Evolutionary conservation across 2,797 vertebrate species (phyloP).

Genomic region (Ptychobarbus kaznakovi): DNA sequence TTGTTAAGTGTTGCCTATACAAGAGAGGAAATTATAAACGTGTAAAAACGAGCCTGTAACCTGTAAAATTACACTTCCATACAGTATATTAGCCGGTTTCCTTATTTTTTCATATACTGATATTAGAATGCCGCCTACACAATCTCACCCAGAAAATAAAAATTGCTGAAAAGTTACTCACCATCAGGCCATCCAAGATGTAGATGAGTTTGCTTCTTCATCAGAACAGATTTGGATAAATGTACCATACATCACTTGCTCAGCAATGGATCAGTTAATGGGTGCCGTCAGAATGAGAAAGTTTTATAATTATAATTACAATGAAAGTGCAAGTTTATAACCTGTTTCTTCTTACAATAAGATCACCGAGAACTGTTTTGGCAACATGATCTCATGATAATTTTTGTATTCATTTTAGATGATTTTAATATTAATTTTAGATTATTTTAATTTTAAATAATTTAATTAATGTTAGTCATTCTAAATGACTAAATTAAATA

Average conservation of each 20-base stretch:
- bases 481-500: too few species aligned
- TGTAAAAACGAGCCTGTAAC: neutral
- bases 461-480: too few species aligned
- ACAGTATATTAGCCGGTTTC: neutral
- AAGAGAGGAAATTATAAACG: neutral
- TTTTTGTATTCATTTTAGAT: too few species aligned
- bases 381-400: too few species aligned
- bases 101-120: neutral
- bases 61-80: neutral
- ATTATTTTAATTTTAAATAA: too few species aligned
- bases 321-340: neutral
- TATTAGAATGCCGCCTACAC: neutral
- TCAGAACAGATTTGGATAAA: neutral
- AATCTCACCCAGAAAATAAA: neutral
- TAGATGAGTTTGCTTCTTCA: neutral
- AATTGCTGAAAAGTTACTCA: neutral
- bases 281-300: neutral
- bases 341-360: too few species aligned
- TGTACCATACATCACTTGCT: neutral
- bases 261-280: neutral
- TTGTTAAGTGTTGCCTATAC: neutral
- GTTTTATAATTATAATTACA: too few species aligned
- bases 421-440: too few species aligned
- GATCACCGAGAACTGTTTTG: too few species aligned
- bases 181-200: neutral